phyloP scores from a whole-genome alignment of 2,888 invertebrate genomes.

The Clistopyga incitator region DNA sequence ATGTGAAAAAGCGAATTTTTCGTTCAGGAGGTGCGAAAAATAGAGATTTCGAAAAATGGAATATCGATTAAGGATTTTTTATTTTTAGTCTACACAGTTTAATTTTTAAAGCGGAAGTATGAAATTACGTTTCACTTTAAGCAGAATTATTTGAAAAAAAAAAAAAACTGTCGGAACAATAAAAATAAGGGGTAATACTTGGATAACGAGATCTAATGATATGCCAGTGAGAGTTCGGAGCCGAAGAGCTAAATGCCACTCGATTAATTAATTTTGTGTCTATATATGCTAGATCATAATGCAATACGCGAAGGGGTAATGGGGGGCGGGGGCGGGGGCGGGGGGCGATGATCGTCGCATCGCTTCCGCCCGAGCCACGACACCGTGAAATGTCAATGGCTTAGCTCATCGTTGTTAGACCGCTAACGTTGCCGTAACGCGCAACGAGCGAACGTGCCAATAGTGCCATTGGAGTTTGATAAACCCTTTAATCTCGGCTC shows the following conservation, averaged over 20 bases:
- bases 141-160: no score
- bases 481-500: constrained; percentile 64
- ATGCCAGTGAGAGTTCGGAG: constrained; percentile 22
- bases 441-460: constrained; percentile 9
- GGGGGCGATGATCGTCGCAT: constrained; percentile 69
- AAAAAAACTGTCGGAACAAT: neutral
- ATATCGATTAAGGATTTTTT: no score
- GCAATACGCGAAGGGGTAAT: constrained; percentile 51
- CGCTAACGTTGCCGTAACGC: constrained; percentile 68
- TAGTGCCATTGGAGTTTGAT: constrained; percentile 59
- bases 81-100: no score
- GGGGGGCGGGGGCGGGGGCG: constrained; percentile 1
- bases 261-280: constrained; percentile 76
- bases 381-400: constrained; percentile 79
- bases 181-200: neutral
- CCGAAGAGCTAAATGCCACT: constrained; percentile 74
- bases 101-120: no score
- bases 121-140: no score
- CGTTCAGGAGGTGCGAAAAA: no score
- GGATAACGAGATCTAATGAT: neutral
- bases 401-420: constrained; percentile 69
- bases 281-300: constrained; percentile 72
- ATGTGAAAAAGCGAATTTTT: no score
- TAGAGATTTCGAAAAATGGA: no score
- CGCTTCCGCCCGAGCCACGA: constrained; percentile 72